Evolutionary conservation across 64 coral and sea anemone species (phyloP).

Genomic region (Porites australiensis): DNA sequence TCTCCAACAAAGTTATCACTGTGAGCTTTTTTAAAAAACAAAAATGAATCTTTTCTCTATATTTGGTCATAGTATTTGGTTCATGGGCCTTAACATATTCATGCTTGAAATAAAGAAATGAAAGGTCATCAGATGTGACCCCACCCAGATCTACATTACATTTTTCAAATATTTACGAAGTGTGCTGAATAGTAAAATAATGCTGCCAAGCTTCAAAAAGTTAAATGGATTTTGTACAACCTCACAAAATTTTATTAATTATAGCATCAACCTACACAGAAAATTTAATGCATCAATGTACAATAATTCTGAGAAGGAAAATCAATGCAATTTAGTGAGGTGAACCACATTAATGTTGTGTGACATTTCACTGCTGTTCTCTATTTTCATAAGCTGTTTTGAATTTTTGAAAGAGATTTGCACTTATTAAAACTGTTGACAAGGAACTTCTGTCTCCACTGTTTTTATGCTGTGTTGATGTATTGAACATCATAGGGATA

Average conservation of each 20-base stretch:
- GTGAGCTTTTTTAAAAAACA: neutral
- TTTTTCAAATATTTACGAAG: neutral
- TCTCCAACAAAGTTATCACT: neutral
- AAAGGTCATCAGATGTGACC: constrained; percentile 33
- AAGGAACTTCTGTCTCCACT: neutral
- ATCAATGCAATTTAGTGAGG: neutral
- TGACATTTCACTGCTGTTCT: constrained; percentile 10
- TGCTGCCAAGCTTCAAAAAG: too few relatives aligned
- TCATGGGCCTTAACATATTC: constrained; percentile 27
- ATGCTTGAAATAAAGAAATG: constrained; percentile 3
- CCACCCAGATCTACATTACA: constrained; percentile 19
- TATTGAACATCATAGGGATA: neutral
- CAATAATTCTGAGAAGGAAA: neutral
- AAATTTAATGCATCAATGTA: neutral
- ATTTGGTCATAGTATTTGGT: constrained; percentile 61
- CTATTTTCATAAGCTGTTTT: neutral
- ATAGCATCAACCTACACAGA: too few relatives aligned
- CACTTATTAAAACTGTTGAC: constrained; percentile 21
- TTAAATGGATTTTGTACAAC: too few relatives aligned
- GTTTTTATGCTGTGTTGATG: neutral
- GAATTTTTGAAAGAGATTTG: neutral
- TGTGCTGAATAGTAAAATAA: neutral
- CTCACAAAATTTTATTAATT: too few relatives aligned
- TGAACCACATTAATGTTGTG: neutral
- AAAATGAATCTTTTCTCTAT: constrained; percentile 32